Percentiles rank a stretch among this genome's conserved stretches.
phyloP scores from a whole-genome alignment of 2,797 vertebrate genomes.

The Sebastiscus tertius region DNA sequence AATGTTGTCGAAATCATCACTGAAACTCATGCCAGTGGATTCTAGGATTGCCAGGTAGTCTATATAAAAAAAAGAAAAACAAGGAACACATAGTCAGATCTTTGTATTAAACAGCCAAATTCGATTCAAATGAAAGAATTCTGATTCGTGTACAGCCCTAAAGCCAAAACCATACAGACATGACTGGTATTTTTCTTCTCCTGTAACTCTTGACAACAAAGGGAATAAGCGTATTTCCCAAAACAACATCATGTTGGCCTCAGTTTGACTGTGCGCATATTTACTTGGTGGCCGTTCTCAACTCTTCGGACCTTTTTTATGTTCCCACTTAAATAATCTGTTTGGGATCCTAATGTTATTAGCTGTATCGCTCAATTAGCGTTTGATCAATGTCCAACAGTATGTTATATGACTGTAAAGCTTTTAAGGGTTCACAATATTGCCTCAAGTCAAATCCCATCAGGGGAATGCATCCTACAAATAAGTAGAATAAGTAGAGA shows the following conservation, averaged over 20 bases:
- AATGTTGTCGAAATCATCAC: neutral
- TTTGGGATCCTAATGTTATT: neutral
- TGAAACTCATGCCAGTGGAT: neutral
- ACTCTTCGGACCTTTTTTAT: neutral
- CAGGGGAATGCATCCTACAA: neutral
- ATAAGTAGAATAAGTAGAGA: neutral
- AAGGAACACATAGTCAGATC: neutral
- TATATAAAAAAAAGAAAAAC: too few species aligned
- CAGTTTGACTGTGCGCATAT: neutral
- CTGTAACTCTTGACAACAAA: neutral
- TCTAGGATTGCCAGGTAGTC: neutral
- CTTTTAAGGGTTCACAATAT: constrained; percentile 3
- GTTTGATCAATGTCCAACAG: neutral
- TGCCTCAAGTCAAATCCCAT: neutral
- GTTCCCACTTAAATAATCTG: constrained; percentile 5
- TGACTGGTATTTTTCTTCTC: neutral
- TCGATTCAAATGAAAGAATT: neutral
- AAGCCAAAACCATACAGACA: neutral
- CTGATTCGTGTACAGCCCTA: neutral
- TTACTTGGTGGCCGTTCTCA: neutral
- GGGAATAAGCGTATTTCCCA: neutral
- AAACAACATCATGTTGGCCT: constrained; percentile 3
- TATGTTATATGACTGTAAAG: neutral
- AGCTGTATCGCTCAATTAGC: neutral
- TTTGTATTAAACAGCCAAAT: neutral